Evolutionary conservation across 1,140 invertebrate species (phyloP), one percentile per base, ranked within the genome.

Genomic region (Meloidogyne chitwoodi): DNA sequence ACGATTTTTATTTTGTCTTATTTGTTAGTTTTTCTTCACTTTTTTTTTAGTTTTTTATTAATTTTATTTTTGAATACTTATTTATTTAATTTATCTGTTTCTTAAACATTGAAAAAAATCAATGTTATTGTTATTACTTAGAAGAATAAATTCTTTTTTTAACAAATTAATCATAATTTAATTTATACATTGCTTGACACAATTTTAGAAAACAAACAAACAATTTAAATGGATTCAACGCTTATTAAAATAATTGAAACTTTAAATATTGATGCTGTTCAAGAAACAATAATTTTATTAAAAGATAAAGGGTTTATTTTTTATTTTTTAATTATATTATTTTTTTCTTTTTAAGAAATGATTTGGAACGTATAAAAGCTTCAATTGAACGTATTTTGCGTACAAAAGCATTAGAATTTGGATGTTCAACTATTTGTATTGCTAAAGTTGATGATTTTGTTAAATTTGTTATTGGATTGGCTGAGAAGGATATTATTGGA

Each of bases 331-430:
- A 56, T 10, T 61, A 38, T 19, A 24, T 16, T 69, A n/a, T 44
- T 69, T 19, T 1, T 68, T 68, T n/a, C n/a, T n/a, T 68, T 24
- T 73, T 62, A 10, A 73, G 71, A 22, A 34, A 4, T 26, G 71
- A 73, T 38, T 24, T 34, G 10, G 71, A 73, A 64, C 71, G 64
- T 34, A 61, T 38, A 12, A 73, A 73, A 31, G 3, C 71, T 24
- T 64, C 38, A 26, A n/a, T 73, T 24, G 71, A 73, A 63, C 71
- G 56, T 31, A 22, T 38, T 5, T 63, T 73, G 16, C 71, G 71
- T 63, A 56, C 71, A 19, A 73, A 73, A 31, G 71, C 71, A 6
- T 24, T 73, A 5, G 34, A 56, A 34, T 61, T 73, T 63, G 71
- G 68, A 19, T 26, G 68, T 19, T 29, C 71, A 19, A n/a, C 5